phyloP scores from a whole-genome alignment of 2,888 invertebrate species.

The Mantis religiosa region DNA sequence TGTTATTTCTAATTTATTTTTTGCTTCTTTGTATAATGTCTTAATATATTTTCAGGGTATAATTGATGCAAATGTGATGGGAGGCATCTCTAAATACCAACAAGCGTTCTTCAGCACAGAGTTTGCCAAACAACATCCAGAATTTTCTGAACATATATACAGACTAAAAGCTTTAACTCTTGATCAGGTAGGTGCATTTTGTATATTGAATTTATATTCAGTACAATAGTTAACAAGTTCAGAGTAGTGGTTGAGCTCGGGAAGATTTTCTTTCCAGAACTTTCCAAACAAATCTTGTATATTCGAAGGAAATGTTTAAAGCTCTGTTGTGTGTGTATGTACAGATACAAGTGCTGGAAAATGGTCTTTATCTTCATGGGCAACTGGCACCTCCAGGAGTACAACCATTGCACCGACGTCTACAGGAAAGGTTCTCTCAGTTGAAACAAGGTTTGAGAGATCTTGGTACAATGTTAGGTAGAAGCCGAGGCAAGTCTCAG shows the following conservation, averaged over 20 bases:
- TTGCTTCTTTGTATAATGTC: neutral
- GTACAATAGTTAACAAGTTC: too few relatives aligned
- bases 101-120: conserved; percentile 88
- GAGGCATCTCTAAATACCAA: conserved; percentile 91
- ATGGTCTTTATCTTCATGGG: conserved; percentile 79
- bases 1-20: neutral
- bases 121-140: conserved; percentile 60
- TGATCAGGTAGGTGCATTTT: conserved; percentile 61
- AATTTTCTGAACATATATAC: conserved; percentile 54
- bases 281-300: too few relatives aligned
- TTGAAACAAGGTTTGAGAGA: conserved; percentile 73
- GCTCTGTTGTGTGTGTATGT: neutral
- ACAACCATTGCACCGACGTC: conserved; percentile 82
- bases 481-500: conserved; percentile 21
- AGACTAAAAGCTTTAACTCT: conserved; percentile 65
- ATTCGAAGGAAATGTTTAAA: neutral
- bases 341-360: conserved; percentile 60
- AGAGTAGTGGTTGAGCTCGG: too few relatives aligned
- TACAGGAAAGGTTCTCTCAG: conserved; percentile 83
- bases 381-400: conserved; percentile 82
- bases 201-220: too few relatives aligned
- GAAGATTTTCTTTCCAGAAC: too few relatives aligned
- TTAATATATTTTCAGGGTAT: conserved; percentile 57
- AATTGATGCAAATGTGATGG: conserved; percentile 94
- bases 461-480: conserved; percentile 37